Base-by-base conservation (phyloP, 2,888 invertebrate genomes). In the Leptopilina syphax region DNA sequence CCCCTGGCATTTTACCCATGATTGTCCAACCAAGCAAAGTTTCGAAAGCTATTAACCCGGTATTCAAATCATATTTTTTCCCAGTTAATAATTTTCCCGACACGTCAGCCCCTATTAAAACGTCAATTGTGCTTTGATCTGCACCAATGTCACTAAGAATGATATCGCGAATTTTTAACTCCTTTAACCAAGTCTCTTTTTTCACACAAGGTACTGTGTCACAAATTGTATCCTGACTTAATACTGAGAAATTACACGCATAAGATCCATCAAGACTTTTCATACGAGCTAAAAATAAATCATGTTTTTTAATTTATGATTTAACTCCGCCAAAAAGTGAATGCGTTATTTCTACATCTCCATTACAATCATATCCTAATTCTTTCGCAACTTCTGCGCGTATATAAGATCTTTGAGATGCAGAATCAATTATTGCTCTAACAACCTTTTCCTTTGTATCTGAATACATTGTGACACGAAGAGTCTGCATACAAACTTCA, bases 101-200 rank as follows among this genome's bases (percentile, higher is more conserved):
- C 18, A 86, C 77, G 80, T 87, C 87, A 3, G 86, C 84, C 10
- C 86, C 87, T 7, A 87, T 86, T 6, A 86, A 77, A 18, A 87
- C 65, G 50, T 85, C 83, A 41, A 87, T 85, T 1, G 82, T 44
- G 8, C 80, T 82, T 76, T 65, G 60, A n/a, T 34, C 10, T 27
- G 60, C 27, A 18, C 76, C 80, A 1, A 79, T 73, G 9, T 82
- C 50, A 41, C 47, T 13, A 66, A 84, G 80, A 34, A 77, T 63
- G 0, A 80, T 78, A 6, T 65, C 44, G 12, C 67, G 47, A 34
- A 85, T 60, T 3, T 27, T 77, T 83, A 80, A 6, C 27, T 27
- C 27, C 27, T 27, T 77, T 67, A 27, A 83, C n/a, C 83, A 83
- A 83, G 1, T 79, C 47, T 8, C 81, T 24, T 50, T 18, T 47